Evolutionary conservation across 2,888 invertebrate species (phyloP).

Genomic region (Caenorhabditis sp.): DNA sequence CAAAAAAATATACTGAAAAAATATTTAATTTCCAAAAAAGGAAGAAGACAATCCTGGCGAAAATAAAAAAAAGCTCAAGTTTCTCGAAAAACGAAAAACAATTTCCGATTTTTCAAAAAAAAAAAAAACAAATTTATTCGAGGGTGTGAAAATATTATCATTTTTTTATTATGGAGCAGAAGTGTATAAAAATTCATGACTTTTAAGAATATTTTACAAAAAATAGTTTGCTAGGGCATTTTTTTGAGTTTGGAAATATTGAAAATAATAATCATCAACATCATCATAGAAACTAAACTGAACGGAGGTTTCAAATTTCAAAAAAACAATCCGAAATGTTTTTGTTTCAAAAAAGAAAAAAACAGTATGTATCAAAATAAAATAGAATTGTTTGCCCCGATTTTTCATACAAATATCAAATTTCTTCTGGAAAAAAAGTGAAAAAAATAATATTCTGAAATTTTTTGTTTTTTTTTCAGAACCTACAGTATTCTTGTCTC

Average conservation of each 20-base stretch:
- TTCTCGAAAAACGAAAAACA: neutral
- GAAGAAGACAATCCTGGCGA: neutral
- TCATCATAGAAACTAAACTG: neutral
- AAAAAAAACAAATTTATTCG: too few relatives aligned
- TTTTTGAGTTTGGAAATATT: too few relatives aligned
- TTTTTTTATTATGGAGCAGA: neutral
- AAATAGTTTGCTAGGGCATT: neutral
- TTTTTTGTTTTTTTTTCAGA: neutral
- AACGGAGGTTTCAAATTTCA: neutral
- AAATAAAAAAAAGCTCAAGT: neutral
- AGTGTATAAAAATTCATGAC: too few relatives aligned
- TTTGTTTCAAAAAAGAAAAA: neutral
- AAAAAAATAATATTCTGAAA: neutral
- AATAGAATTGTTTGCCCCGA: neutral
- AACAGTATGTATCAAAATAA: neutral
- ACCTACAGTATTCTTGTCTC: neutral
- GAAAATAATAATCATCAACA: neutral
- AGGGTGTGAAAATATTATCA: too few relatives aligned
- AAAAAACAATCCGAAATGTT: neutral
- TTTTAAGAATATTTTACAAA: too few relatives aligned
- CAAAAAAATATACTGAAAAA: neutral
- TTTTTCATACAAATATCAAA: conserved; percentile 1
- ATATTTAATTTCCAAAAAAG: conserved; percentile 1
- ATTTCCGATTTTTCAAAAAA: neutral
- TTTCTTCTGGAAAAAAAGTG: neutral